Evolutionary conservation across 2,797 vertebrate genomes (phyloP), one percentile per base, ranked within the genome.

Genomic region (Dendrocincla tyrannina): DNA sequence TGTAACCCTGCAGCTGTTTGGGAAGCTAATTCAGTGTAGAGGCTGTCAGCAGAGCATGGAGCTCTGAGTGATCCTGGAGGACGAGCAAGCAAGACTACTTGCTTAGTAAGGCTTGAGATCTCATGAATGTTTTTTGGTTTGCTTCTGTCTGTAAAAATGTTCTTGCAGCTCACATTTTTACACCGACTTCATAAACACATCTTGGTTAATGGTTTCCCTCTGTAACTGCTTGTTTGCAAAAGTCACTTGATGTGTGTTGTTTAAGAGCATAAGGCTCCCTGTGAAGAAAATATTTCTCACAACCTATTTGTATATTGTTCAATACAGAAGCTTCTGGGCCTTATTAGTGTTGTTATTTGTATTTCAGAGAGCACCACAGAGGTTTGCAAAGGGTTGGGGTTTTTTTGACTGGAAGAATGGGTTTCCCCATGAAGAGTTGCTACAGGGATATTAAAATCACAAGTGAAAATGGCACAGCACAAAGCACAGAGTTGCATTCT

Each of bases 331-430:
- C 32, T 77, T 81, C 46, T 91, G 67, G 39, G 66, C 19, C 35
- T 75, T 90, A 76, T 91, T 90, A 95, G 62, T 42, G 30, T 32
- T 80, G 59, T 78, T 94, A 88, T 89, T 86, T 84, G 35, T 86
- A 84, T 88, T 94, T 90, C 55, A 76, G 76, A 86, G 32, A 81
- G 62, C 58, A 52, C 76, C 62, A 56, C 20, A 56, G 95, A 93
- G 88, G 78, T 44, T 75, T 95, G 69, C 58, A 20, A 94, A 59
- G 55, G 75, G 39, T 64, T 85, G 62, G 75, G 75, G 16, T 7
- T 87, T 93, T 67, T 75, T 91, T 90, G 55, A 13, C 63, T 81
- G 46, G 73, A 91, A 81, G 78, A 80, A 93, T 27, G 50, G 47
- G 15, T 60, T 93, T 79, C 52, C 59, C 63, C 70, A 47, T 18